Evolutionary conservation across 2,888 invertebrate species (phyloP), one percentile per base, ranked within the genome.

Genomic region (Blomia tropicalis): DNA sequence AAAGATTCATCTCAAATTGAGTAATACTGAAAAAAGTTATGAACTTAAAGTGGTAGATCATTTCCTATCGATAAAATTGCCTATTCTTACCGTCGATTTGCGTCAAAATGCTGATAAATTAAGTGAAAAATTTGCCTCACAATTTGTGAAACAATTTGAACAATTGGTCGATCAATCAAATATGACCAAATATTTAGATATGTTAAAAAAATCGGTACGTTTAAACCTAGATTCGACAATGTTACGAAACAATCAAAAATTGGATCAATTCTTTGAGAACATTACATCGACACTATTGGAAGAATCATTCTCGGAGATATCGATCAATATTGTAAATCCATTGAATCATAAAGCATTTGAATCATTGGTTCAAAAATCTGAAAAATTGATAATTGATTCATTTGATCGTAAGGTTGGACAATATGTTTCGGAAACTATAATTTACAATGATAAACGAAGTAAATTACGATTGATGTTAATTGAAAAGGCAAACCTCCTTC

Each of bases 1-100:
- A 61, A 68, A 68, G 58, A 67, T 68, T 25, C 66, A 66, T 31
- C 30, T 68, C 29, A 63, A 64, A 43, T 62, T 58, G 30, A 58
- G 62, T 29, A 63, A 67, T 7, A 41, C 59, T 19, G 64, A 65
- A 23, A 58, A 65, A 17, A 63, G 63, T 31, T 51, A 64, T 30
- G 63, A 67, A 62, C 17, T 67, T 11, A 47, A 63, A 14, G 31
- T 63, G 11, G 66, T 65, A 59, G 59, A 66, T 31, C 17, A 62
- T 43, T 53, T 68, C 22, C 43, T 58, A 32, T 41, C 58, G 47
- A 44, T 68, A 4, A 43, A 27, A 30, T 51, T 66, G 4, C 68
- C 68, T n/a, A 14, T 61, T 2, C 59, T 53, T 4, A 62, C 60
- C 11, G 7, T 11, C 31, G 47, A 60, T 23, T 58, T 67, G 11